phyloP scores from a whole-genome alignment of 2,888 invertebrate genomes.

The Helleia helle region DNA sequence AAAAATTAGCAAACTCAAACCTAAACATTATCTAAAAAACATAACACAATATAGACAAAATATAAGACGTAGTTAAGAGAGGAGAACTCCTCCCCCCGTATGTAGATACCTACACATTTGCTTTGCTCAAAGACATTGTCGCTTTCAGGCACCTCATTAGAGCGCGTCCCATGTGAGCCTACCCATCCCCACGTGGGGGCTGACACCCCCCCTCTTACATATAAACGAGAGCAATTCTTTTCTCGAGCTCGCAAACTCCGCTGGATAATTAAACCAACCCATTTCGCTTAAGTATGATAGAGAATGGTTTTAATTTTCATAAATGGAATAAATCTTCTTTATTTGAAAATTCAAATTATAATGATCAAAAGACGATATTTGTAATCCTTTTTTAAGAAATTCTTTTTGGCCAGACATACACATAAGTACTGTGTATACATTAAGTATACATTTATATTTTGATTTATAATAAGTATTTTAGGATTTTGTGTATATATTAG shows the following conservation, averaged over 20 bases:
- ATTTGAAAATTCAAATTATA: too few species aligned
- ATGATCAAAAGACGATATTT: too few species aligned
- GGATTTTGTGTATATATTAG: too few species aligned
- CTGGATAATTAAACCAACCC: slow-evolving; percentile 67
- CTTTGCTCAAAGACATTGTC: slow-evolving; percentile 73
- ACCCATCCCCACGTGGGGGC: slow-evolving; percentile 32
- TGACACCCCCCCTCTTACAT: slow-evolving; percentile 35
- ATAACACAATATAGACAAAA: not conserved
- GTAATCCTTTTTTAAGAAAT: too few species aligned
- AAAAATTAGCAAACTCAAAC: too few species aligned
- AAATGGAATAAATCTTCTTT: too few species aligned
- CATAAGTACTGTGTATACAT: too few species aligned
- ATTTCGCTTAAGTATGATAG: slow-evolving; percentile 21
- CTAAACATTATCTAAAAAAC: not conserved
- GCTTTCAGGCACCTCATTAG: slow-evolving; percentile 75
- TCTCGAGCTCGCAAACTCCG: slow-evolving; percentile 65
- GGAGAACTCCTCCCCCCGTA: slow-evolving; percentile 60
- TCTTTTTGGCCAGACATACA: too few species aligned
- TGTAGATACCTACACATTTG: slow-evolving; percentile 68
- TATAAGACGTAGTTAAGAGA: slow-evolving; percentile 30
- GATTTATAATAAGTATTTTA: too few species aligned
- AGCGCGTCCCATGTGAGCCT: slow-evolving; percentile 72
- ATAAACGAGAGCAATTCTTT: slow-evolving; percentile 61
- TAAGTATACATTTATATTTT: too few species aligned
- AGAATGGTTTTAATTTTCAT: slow-evolving; percentile 6